These are phyloP conservation scores for Cylas formicarius DNA, from an alignment of 1,140 invertebrate species.

Conservation along the genomic window DNA sequence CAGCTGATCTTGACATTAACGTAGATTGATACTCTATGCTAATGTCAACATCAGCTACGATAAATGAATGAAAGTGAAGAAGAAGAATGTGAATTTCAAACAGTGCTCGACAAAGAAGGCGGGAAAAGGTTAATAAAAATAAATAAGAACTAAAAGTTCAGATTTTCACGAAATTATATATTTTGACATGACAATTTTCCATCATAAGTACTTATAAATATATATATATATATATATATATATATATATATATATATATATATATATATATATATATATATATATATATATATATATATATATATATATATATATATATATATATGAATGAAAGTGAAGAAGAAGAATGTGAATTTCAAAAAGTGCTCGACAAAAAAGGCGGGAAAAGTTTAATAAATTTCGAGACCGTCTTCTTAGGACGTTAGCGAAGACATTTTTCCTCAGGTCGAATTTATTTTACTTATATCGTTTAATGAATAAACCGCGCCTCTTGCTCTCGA, in stretches of 20 bases:
- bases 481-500: no score
- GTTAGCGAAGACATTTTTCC: no score
- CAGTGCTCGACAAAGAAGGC: slow-evolving; percentile 6
- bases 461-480: no score
- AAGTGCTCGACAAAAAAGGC: background rate
- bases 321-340: background rate
- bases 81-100: background rate
- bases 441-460: no score
- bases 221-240: slow-evolving; percentile 14
- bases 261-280: slow-evolving; percentile 14
- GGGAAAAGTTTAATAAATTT: no score
- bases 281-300: slow-evolving; percentile 9
- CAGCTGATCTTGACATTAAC: no score
- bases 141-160: no score
- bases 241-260: slow-evolving; percentile 10
- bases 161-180: no score
- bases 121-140: no score
- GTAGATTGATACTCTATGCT: no score
- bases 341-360: slow-evolving; percentile 2
- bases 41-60: slow-evolving; percentile 1
- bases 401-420: no score
- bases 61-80: background rate
- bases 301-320: background rate
- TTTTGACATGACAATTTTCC: no score
- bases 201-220: slow-evolving; percentile 10